Conservation (phyloP, 2,888 invertebrate species). For the Himalopsyche japonica region DNA sequence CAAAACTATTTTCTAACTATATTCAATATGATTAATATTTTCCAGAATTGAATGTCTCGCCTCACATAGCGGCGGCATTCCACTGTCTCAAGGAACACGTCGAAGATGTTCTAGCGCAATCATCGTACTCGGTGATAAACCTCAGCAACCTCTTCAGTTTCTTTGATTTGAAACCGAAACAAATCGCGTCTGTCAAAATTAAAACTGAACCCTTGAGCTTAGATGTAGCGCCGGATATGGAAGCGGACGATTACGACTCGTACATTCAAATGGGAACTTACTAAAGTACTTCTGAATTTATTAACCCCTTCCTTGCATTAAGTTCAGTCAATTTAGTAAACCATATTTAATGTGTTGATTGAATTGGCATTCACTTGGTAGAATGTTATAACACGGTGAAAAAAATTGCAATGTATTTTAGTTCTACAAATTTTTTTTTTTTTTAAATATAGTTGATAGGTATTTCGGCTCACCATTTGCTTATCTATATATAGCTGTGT, state of each 20-base stretch:
- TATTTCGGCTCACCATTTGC: no score
- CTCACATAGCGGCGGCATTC: conserved; percentile 62
- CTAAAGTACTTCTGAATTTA: neutral
- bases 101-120: conserved; percentile 68
- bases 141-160: conserved; percentile 60
- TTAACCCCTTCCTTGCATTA: no score
- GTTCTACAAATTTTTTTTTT: no score
- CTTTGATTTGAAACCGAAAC: conserved; percentile 17
- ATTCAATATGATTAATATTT: neutral
- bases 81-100: conserved; percentile 67
- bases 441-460: no score
- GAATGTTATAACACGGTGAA: no score
- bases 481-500: no score
- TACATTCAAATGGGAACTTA: neutral
- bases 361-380: no score
- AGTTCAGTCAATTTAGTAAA: no score
- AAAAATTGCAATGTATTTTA: no score
- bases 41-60: conserved; percentile 58
- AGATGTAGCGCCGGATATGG: conserved; percentile 20
- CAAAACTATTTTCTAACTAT: neutral
- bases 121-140: conserved; percentile 70
- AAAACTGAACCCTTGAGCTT: conserved; percentile 20
- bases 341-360: no score
- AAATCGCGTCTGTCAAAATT: neutral
- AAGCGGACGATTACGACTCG: conserved; percentile 25